phyloP scores from a whole-genome alignment of 2,113 vertebrate genomes.

The Antechinus flavipes region DNA sequence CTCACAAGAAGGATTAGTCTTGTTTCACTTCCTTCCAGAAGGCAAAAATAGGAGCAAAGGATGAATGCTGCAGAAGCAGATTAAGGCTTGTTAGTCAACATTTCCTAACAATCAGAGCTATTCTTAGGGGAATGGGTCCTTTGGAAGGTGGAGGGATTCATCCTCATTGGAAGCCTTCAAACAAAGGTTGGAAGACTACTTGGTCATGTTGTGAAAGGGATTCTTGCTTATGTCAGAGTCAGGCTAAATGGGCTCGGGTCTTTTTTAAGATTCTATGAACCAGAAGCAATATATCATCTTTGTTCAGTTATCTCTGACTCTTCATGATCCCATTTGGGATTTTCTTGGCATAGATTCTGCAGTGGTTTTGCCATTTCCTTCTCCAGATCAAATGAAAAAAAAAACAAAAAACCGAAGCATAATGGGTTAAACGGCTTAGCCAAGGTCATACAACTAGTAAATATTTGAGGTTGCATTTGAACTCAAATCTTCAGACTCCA shows the following conservation, averaged over 20 bases:
- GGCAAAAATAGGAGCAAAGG: background rate
- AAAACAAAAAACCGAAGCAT: background rate
- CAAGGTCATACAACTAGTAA: background rate
- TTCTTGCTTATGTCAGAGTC: no score
- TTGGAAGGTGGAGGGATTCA: background rate
- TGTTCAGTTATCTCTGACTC: background rate
- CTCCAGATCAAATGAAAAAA: background rate
- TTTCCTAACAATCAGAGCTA: background rate
- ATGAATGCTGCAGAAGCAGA: background rate
- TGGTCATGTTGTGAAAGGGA: background rate
- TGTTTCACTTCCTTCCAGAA: background rate
- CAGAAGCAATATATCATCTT: background rate
- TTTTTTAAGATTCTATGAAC: background rate
- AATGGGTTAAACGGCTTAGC: background rate
- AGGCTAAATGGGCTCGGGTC: background rate
- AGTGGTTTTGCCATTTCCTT: background rate
- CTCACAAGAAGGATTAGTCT: background rate
- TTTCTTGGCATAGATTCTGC: background rate
- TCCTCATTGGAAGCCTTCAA: background rate
- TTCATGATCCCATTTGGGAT: background rate
- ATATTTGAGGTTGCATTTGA: background rate
- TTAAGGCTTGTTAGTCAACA: background rate
- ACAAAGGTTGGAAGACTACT: background rate
- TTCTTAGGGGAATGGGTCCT: background rate
- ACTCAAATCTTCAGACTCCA: background rate